Percentiles rank a stretch among this genome's conserved stretches.
These are phyloP conservation scores for Diorhabda carinulata DNA, from an alignment of 1,140 invertebrate genomes.

Conservation along the genomic window DNA sequence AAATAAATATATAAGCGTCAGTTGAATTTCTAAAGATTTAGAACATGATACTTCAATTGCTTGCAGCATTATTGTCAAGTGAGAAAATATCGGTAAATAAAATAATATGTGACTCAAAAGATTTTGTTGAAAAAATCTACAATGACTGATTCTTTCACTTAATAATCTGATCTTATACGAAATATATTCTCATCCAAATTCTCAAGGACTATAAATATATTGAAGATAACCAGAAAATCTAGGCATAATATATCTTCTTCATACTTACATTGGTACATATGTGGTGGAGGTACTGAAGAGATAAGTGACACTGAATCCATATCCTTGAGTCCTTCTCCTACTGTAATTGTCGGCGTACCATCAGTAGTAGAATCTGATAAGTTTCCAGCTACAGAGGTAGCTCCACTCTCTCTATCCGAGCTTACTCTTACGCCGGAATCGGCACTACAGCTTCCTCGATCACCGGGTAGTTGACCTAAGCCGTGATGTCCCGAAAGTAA, in stretches of 20 bases:
- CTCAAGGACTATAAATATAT: no score
- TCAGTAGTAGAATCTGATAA: constrained; percentile 74
- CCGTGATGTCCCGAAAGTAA: constrained; percentile 47
- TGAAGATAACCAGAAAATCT: no score
- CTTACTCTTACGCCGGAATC: constrained; percentile 79
- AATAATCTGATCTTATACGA: no score
- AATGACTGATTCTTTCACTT: no score
- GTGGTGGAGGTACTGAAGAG: constrained; percentile 66
- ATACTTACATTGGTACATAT: constrained; percentile 77
- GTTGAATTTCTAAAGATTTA: no score
- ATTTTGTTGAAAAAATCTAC: no score
- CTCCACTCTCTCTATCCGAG: constrained; percentile 73
- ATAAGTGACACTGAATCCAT: constrained; percentile 71
- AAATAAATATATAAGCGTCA: no score
- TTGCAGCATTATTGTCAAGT: no score
- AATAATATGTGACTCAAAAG: no score
- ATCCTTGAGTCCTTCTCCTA: constrained; percentile 58
- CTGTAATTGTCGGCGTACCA: constrained; percentile 65
- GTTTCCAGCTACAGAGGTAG: constrained; percentile 69
- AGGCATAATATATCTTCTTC: not conserved
- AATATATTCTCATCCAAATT: no score
- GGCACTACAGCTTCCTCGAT: constrained; percentile 80
- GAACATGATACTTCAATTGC: no score
- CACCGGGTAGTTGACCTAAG: constrained; percentile 58
- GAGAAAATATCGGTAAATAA: no score